Percentiles rank a stretch among this genome's conserved stretches.
These are phyloP conservation scores for Mormyrops attenuatus DNA, from an alignment of 2,797 vertebrate genomes.

Conservation along the genomic window DNA sequence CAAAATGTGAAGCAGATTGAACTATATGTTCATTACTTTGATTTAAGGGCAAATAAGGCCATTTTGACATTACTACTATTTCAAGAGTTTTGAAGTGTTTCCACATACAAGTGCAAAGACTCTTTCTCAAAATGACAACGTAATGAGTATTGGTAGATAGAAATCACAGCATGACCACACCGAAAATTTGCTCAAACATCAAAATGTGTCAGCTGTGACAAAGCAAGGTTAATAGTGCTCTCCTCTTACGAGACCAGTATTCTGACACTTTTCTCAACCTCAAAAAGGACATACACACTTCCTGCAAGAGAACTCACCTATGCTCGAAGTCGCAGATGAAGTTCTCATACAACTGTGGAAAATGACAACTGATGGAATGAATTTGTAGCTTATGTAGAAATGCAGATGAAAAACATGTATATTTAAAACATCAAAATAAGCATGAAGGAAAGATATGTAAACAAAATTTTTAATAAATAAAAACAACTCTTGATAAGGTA, in stretches of 20 bases:
- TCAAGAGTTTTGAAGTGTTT: neutral
- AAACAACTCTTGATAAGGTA: neutral
- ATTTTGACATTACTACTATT: neutral
- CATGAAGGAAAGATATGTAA: neutral
- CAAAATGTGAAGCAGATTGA: neutral
- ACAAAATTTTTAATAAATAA: too few relatives aligned
- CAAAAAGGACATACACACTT: neutral
- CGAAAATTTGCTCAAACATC: neutral
- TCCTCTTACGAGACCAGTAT: neutral
- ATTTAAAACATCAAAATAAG: neutral
- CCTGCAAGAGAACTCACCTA: conserved; percentile 15
- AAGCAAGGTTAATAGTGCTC: neutral
- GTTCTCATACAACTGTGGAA: conserved; percentile 24
- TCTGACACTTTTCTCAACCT: neutral
- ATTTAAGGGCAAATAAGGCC: neutral
- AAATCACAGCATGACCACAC: neutral
- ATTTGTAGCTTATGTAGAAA: neutral
- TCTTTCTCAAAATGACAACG: neutral
- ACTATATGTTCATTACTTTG: neutral
- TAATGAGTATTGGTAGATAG: neutral
- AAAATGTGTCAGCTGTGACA: neutral
- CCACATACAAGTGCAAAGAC: neutral
- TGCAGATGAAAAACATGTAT: neutral
- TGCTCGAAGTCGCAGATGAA: conserved; percentile 30
- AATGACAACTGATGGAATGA: neutral